Evolutionary conservation across 2,113 vertebrate genomes (phyloP).

Genomic region (Solea senegalensis): DNA sequence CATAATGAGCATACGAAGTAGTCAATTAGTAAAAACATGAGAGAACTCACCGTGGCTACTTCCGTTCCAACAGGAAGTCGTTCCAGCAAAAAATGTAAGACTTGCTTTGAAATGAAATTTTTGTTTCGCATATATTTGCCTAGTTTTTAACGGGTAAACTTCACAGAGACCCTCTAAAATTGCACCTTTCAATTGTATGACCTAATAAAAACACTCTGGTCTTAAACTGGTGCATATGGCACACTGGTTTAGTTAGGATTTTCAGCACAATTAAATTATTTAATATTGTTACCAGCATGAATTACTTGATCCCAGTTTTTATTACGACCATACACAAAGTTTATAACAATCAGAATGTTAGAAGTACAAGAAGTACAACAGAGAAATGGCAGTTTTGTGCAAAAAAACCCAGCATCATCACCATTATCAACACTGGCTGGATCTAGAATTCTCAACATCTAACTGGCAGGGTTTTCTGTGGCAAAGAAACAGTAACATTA

Average conservation of each 20-base stretch:
- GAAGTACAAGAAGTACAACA: conserved; percentile 39
- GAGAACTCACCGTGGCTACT: not conserved
- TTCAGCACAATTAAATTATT: conserved; percentile 8
- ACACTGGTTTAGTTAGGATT: conserved; percentile 1
- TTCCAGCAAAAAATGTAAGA: no score
- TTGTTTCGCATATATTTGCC: no score
- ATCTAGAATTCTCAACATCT: conserved; percentile 28
- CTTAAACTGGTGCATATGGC: not conserved
- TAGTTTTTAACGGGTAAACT: not conserved
- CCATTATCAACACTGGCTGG: conserved; percentile 30
- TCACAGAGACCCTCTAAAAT: not conserved
- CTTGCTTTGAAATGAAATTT: no score
- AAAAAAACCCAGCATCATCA: conserved; percentile 37
- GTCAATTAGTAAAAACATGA: not conserved
- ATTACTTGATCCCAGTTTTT: conserved; percentile 1
- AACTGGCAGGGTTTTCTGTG: conserved; percentile 28
- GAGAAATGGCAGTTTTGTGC: conserved; percentile 70
- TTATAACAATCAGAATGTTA: conserved; percentile 42
- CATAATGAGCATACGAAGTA: not conserved
- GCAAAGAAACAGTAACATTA: conserved; percentile 9
- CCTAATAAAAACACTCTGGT: no score
- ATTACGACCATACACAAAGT: conserved; percentile 24
- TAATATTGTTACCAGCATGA: conserved; percentile 6
- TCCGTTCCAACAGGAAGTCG: not conserved
- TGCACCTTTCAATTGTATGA: not conserved